A percentile compares a stretch with the other conserved stretches of the same genome.
Evolutionary conservation across 1,140 invertebrate genomes (phyloP).

Genomic region (Grapholita molesta): DNA sequence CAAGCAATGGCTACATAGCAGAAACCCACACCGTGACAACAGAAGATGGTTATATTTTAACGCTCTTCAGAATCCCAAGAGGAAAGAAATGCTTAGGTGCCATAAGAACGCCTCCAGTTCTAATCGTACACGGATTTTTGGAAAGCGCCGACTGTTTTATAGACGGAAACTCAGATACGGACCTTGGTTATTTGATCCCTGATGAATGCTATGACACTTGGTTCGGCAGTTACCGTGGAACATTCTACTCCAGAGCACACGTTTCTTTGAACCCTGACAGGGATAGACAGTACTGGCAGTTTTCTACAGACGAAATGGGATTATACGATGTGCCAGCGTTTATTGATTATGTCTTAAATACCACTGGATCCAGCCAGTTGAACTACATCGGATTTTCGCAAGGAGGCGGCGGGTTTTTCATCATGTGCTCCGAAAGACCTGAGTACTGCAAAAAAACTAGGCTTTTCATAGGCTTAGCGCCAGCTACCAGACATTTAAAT

Average conservation of each 20-base stretch:
- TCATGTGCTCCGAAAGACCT: constrained; percentile 76
- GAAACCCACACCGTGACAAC: constrained; percentile 32
- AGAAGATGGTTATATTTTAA: constrained; percentile 34
- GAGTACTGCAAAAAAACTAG: constrained; percentile 81
- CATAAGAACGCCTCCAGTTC: constrained; percentile 56
- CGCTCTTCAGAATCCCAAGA: constrained; percentile 31
- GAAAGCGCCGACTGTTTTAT: constrained; percentile 82
- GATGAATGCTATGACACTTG: constrained; percentile 83
- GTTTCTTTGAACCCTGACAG: constrained; percentile 76
- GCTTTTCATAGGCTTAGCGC: constrained; percentile 79
- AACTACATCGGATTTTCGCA: constrained; percentile 81
- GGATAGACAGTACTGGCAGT: constrained; percentile 72
- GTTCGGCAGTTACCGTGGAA: constrained; percentile 82
- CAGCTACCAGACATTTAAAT: constrained; percentile 77
- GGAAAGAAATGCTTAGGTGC: background rate
- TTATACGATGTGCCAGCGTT: constrained; percentile 71
- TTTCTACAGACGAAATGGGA: constrained; percentile 81
- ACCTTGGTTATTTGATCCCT: constrained; percentile 79
- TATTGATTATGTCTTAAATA: constrained; percentile 71
- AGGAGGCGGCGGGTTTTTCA: constrained; percentile 82
- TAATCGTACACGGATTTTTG: constrained; percentile 84
- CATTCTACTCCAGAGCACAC: constrained; percentile 79
- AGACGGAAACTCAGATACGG: constrained; percentile 79
- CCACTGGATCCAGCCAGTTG: constrained; percentile 64
- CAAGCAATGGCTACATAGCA: constrained; percentile 23